These are phyloP conservation scores for Podilymbus podiceps DNA, from an alignment of 2,113 vertebrate genomes.

Conservation along the genomic window DNA sequence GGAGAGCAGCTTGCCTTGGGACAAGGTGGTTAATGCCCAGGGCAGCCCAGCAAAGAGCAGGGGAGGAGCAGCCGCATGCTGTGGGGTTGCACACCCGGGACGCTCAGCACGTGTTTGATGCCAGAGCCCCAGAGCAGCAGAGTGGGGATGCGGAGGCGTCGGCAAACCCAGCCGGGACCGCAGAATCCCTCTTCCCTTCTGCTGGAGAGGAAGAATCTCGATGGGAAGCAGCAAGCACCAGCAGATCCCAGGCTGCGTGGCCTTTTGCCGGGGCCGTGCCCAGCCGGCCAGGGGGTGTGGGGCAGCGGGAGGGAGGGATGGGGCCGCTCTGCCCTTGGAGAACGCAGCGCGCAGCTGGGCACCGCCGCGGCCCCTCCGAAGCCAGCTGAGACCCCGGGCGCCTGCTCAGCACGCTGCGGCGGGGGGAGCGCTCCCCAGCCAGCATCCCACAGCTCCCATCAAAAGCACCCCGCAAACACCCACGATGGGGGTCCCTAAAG, in stretches of 20 bases:
- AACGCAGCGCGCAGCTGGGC: not conserved
- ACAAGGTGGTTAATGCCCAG: accelerated
- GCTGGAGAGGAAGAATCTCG: accelerated
- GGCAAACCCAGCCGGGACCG: accelerated
- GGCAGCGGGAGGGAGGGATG: not conserved
- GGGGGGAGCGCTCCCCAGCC: not conserved
- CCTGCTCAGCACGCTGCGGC: accelerated
- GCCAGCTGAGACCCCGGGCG: constrained; percentile 6
- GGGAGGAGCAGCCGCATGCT: not conserved
- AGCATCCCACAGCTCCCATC: not conserved
- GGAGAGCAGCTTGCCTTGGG: accelerated
- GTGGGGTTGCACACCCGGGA: accelerated
- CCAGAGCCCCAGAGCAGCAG: accelerated
- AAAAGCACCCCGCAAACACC: not conserved
- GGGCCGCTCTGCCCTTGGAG: not conserved
- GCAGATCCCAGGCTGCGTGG: not conserved
- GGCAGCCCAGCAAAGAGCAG: accelerated
- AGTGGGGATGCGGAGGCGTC: accelerated
- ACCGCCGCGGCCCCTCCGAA: not conserved
- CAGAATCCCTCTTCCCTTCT: accelerated
- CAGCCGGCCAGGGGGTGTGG: accelerated
- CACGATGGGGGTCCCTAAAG: accelerated
- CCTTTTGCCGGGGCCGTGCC: not conserved
- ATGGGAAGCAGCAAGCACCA: not conserved
- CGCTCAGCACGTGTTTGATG: accelerated